phyloP scores from a whole-genome alignment of 2,113 vertebrate species.

The Penelope pileata region DNA sequence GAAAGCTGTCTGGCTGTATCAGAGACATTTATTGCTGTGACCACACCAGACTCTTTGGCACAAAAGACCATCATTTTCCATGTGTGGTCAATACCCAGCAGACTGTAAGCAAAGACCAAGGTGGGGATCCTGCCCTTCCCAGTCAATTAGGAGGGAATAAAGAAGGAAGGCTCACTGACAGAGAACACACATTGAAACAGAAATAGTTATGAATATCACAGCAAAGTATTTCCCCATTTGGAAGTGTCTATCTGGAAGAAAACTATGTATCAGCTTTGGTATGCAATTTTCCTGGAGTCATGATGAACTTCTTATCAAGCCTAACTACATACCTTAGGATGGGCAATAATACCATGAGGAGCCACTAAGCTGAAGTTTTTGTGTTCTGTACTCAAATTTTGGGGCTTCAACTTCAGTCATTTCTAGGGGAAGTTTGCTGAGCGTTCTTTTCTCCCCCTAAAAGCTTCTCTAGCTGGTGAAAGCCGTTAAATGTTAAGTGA shows the following conservation, averaged over 20 bases:
- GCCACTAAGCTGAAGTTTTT: neutral
- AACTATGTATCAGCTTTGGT: neutral
- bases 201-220: neutral
- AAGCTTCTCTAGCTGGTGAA: neutral
- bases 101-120: neutral
- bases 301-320: neutral
- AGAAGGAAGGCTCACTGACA: neutral
- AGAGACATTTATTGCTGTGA: neutral
- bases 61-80: neutral
- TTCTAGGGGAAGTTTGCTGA: neutral
- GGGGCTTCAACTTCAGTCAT: neutral
- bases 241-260: neutral
- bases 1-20: constrained; percentile 12
- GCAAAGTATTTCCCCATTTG: neutral
- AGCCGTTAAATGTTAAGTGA: neutral
- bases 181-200: neutral
- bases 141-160: neutral
- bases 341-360: neutral
- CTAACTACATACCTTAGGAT: neutral
- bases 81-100: neutral
- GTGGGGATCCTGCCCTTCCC: neutral
- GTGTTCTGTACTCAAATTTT: neutral
- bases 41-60: neutral
- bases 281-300: neutral
- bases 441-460: neutral